These are phyloP conservation scores for Pontoporia blainvillei DNA, from an alignment of 2,113 vertebrate species.

Conservation along the genomic window DNA sequence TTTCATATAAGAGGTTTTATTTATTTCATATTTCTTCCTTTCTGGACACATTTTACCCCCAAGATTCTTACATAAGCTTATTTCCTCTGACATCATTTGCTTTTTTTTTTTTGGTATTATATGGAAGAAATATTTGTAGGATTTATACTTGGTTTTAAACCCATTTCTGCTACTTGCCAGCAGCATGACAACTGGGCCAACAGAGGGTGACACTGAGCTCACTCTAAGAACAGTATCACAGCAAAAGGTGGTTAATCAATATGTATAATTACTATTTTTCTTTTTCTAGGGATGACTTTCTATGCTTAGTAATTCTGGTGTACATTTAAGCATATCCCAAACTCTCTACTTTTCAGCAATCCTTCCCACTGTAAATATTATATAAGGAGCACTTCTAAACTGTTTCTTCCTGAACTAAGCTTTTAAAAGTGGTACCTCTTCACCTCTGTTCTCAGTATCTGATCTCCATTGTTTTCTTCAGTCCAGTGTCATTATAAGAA, in stretches of 20 bases:
- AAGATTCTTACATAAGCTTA: background rate
- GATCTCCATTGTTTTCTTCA: background rate
- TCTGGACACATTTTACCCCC: background rate
- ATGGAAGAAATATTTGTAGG: background rate
- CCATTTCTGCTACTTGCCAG: background rate
- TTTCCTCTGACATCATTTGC: slow-evolving; percentile 24
- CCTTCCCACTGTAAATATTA: background rate
- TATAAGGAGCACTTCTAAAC: background rate
- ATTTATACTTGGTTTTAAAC: slow-evolving; percentile 14
- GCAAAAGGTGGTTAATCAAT: background rate
- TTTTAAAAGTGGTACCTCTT: background rate
- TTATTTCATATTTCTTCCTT: slow-evolving; percentile 48
- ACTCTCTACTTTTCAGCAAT: background rate
- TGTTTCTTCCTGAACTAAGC: background rate
- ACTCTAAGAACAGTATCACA: background rate
- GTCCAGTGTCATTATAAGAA: background rate
- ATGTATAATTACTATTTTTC: background rate
- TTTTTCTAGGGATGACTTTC: background rate
- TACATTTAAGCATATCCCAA: background rate
- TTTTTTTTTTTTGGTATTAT: slow-evolving; percentile 4
- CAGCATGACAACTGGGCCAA: too few species aligned
- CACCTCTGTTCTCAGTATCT: background rate
- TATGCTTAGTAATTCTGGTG: background rate
- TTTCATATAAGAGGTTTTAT: slow-evolving; percentile 18
- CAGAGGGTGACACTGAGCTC: background rate